Conservation (phyloP, 2,888 invertebrate genomes). For the Liposcelis brunnea region DNA sequence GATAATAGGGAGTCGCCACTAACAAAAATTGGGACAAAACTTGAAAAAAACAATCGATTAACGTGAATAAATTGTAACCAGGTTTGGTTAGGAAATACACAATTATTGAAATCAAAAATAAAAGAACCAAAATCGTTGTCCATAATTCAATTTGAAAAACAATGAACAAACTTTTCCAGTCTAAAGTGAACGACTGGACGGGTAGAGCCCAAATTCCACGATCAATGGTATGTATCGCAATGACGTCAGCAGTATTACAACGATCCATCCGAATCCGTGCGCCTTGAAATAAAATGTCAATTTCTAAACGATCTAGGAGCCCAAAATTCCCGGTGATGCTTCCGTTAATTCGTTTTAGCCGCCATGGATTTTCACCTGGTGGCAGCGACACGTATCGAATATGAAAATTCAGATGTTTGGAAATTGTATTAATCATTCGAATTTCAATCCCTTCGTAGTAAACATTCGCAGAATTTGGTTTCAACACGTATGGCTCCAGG, state of each 20-base stretch:
- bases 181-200: too few species aligned
- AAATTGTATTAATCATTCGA: background rate
- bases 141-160: background rate
- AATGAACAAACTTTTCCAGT: background rate
- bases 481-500: too few species aligned
- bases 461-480: background rate
- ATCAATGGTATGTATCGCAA: background rate
- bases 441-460: constrained; percentile 2
- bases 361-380: background rate
- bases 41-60: too few species aligned
- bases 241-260: background rate
- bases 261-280: background rate
- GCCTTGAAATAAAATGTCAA: background rate
- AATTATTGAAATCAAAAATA: background rate
- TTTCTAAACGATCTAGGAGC: background rate
- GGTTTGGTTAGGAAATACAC: background rate
- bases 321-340: background rate
- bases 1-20: too few species aligned
- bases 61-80: too few species aligned
- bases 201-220: background rate
- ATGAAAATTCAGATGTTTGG: background rate
- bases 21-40: too few species aligned
- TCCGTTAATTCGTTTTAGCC: background rate
- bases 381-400: background rate
- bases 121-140: background rate